A percentile compares a stretch with the other conserved stretches of the same genome.
phyloP scores from a whole-genome alignment of 2,888 invertebrate species.

The Plutella xylostella region DNA sequence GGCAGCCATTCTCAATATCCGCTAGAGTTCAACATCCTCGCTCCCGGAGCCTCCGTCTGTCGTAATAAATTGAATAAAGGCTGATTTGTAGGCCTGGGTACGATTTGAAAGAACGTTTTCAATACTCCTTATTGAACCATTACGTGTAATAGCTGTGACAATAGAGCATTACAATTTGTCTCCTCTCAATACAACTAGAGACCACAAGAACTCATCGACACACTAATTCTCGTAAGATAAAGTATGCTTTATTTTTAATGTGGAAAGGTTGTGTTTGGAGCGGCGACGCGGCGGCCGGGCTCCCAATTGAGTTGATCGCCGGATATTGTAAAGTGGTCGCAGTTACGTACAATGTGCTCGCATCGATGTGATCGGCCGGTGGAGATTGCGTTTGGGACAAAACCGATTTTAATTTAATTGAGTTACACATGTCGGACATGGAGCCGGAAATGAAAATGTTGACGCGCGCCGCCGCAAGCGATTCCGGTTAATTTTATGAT shows the following conservation, averaged over 20 bases:
- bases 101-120: constrained; percentile 57
- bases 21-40: constrained; percentile 51
- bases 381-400: constrained; percentile 24
- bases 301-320: constrained; percentile 61
- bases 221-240: constrained; percentile 23
- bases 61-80: constrained; percentile 51
- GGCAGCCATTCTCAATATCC: constrained; percentile 60
- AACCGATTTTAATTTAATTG: constrained; percentile 25
- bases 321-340: constrained; percentile 65
- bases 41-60: constrained; percentile 31
- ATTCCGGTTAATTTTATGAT: too few relatives aligned
- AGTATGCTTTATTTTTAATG: constrained; percentile 33
- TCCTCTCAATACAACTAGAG: constrained; percentile 28
- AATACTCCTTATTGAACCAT: constrained; percentile 62
- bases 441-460: constrained; percentile 10
- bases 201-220: constrained; percentile 15
- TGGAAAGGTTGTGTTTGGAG: constrained; percentile 33
- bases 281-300: constrained; percentile 23
- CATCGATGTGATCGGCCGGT: constrained; percentile 37
- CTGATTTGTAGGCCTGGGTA: constrained; percentile 43
- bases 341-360: constrained; percentile 46
- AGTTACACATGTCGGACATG: constrained; percentile 14
- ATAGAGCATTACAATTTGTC: constrained; percentile 64
- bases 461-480: background rate
- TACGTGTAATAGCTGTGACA: constrained; percentile 59